Evolutionary conservation across 2,888 invertebrate species (phyloP).

Genomic region (Leucophenga maculata): DNA sequence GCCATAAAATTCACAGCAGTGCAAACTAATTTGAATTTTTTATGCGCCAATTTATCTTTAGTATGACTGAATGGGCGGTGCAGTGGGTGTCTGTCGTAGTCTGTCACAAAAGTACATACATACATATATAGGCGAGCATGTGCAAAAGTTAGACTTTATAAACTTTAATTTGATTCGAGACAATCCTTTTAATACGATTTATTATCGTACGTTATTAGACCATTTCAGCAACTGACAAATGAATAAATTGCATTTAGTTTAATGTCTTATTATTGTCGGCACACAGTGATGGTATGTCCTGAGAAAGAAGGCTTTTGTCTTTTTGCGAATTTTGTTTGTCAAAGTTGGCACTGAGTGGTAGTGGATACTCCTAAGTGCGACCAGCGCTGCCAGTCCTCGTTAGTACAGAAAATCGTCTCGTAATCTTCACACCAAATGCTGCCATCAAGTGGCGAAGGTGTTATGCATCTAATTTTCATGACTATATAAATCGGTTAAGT

Average conservation of each 20-base stretch:
- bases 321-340: no score
- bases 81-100: no score
- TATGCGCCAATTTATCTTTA: slow-evolving; percentile 30
- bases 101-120: background rate
- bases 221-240: background rate
- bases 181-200: slow-evolving; percentile 35
- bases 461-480: no score
- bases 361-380: no score
- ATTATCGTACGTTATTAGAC: slow-evolving; percentile 16
- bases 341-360: no score
- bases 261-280: background rate
- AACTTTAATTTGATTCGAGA: slow-evolving; percentile 52
- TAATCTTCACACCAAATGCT: no score
- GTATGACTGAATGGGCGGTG: slow-evolving; percentile 20
- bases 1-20: slow-evolving; percentile 59
- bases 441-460: no score
- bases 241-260: background rate
- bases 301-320: background rate
- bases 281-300: no score
- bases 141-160: background rate
- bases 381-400: no score
- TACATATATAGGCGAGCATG: no score
- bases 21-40: slow-evolving; percentile 38
- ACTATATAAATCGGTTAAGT: no score
- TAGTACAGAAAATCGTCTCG: no score